Evolutionary conservation across 2,888 invertebrate species (phyloP), one percentile per base, ranked within the genome.

Genomic region (Galerucella calmariensis): DNA sequence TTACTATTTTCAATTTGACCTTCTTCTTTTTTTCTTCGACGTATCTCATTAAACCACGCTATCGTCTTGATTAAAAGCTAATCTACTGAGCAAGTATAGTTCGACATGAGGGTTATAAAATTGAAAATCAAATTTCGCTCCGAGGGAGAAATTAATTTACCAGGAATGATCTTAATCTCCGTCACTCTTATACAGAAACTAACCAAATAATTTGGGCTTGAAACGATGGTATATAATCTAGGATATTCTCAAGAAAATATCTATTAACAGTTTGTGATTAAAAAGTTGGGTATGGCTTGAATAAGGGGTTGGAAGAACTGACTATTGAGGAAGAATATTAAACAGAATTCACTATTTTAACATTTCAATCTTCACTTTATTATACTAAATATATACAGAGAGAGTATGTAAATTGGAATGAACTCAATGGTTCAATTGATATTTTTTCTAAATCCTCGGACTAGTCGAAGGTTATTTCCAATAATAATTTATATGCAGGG

Each of bases 101-200:
- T 24, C 41, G 62, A 62, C 27, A 20, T 20, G 20, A 11, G 27
- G 20, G 58, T n/a, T 58, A 35, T 27, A 35, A 62, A 62, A 62
- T 62, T 62, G 62, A 62, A 62, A 62, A 62, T 62, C 62, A 35
- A 62, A 62, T 62, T 62, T 35, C 14, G 35, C 62, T 27, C 27
- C 27, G 9, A 62, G 62, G 27, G 35, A 62, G 62, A 11, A 62
- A 2, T 62, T 14, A 62, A 62, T 62, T 41, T 35, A 62, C 27
- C 62, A 35, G 14, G 35, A 62, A 35, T n/a, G 62, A 62, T 35
- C 62, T 24, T 12, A 58, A 58, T 58, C 48, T 48, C 48, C 14
- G 48, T 14, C 12, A 48, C 12, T 48, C 48, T 48, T 14, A 48
- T 48, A 10, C 14, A 16, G 12, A 41, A 66, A 51, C 48, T 46